A percentile compares a stretch with the other conserved stretches of the same genome.
Evolutionary conservation across 1,140 invertebrate species (phyloP).

Genomic region (Drosophila erecta): DNA sequence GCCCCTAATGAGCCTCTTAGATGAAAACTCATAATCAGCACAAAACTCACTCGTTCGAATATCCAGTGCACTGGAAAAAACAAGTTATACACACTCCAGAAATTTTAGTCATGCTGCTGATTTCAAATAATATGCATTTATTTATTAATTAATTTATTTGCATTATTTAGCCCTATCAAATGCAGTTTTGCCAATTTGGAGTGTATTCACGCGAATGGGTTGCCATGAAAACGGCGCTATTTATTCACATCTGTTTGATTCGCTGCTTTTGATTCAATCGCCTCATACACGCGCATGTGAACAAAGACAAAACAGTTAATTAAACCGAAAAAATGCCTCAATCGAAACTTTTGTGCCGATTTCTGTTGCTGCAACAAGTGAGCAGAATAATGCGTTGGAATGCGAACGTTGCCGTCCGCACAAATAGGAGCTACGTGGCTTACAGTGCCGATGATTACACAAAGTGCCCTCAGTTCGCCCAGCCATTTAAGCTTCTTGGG

Average conservation of each 20-base stretch:
- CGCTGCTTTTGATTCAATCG: background rate
- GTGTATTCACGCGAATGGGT: background rate
- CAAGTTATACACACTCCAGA: background rate
- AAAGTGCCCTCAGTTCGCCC: background rate
- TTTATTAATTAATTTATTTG: too few species aligned
- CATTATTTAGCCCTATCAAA: too few species aligned
- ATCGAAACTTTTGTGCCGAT: conserved; percentile 45
- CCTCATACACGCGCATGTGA: background rate
- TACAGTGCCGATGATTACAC: too few species aligned
- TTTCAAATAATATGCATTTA: too few species aligned
- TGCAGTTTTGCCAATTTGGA: background rate
- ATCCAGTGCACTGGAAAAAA: conserved; percentile 4
- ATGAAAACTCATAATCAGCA: conserved; percentile 48
- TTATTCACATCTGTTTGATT: conserved; percentile 9
- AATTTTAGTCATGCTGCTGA: too few species aligned
- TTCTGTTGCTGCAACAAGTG: conserved; percentile 29
- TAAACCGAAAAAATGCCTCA: conserved; percentile 53
- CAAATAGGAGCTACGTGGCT: conserved; percentile 4
- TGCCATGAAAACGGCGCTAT: conserved; percentile 13
- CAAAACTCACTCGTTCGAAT: conserved; percentile 19
- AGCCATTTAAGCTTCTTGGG: conserved; percentile 5
- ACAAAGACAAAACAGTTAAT: conserved; percentile 53
- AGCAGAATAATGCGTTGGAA: conserved; percentile 45
- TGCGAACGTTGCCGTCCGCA: conserved; percentile 17
- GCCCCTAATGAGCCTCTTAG: conserved; percentile 40